Evolutionary conservation across 2,113 vertebrate genomes (phyloP).

Genomic region (Hippocampus barbouri): DNA sequence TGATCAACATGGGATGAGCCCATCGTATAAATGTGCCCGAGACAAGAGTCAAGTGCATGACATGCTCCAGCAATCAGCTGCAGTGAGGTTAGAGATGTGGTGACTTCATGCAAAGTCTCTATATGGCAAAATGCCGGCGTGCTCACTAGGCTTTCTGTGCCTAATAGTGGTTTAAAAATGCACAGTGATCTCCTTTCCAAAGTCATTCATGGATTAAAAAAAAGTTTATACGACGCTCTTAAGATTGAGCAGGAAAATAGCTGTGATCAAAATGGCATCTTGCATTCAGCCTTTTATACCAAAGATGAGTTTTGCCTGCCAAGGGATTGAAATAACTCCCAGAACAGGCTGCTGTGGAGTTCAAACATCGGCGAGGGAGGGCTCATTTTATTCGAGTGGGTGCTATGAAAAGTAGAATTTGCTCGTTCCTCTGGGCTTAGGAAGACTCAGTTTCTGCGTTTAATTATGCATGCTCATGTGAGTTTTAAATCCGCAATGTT

Average conservation of each 20-base stretch:
- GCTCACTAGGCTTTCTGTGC: background rate
- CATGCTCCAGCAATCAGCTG: too few relatives aligned
- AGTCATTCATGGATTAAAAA: background rate
- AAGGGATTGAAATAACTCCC: constrained; percentile 35
- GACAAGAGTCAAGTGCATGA: too few relatives aligned
- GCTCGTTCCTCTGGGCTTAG: constrained; percentile 57
- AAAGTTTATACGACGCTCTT: constrained; percentile 58
- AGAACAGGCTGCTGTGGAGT: constrained; percentile 34
- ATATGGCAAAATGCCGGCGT: too few relatives aligned
- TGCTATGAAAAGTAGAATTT: constrained; percentile 41
- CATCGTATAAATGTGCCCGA: too few relatives aligned
- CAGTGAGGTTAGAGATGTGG: too few relatives aligned
- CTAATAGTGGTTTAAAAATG: background rate
- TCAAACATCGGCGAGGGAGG: constrained; percentile 23
- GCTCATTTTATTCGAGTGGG: constrained; percentile 46
- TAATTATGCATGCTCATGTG: constrained; percentile 73
- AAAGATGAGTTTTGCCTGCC: constrained; percentile 53
- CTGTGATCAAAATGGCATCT: constrained; percentile 63
- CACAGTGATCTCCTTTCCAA: background rate
- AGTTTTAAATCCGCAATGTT: constrained; percentile 64
- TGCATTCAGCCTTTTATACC: constrained; percentile 58
- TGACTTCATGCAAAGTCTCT: too few relatives aligned
- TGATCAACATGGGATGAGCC: too few relatives aligned
- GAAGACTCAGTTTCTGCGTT: constrained; percentile 62
- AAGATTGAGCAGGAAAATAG: constrained; percentile 55